Conservation (phyloP, 2,797 vertebrate species). For the Bufotes viridis region DNA sequence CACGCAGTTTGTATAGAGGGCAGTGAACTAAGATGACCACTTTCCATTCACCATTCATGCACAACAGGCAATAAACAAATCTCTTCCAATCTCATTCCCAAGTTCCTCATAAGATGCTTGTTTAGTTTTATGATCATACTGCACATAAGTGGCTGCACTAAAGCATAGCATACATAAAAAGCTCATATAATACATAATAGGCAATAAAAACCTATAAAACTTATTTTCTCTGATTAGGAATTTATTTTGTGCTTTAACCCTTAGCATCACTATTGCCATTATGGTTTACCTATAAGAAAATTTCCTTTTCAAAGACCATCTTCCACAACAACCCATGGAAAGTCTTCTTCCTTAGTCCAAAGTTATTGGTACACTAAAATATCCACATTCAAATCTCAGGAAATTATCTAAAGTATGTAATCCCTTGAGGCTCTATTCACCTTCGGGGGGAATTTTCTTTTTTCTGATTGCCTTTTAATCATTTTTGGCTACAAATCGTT, state of each 20-base stretch:
- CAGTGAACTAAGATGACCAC: conserved; percentile 18
- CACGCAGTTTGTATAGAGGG: conserved; percentile 1
- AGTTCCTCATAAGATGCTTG: conserved; percentile 12
- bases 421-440: no score
- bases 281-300: no score
- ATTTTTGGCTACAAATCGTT: no score
- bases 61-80: conserved; percentile 17
- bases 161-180: not conserved
- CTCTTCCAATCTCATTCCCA: not conserved
- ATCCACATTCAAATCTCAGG: no score
- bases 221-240: not conserved
- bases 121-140: conserved; percentile 18
- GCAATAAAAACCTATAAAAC: conserved; percentile 8
- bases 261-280: not conserved
- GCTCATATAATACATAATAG: not conserved
- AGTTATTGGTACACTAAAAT: no score
- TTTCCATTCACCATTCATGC: conserved; percentile 4
- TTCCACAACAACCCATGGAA: no score
- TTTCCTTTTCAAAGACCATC: no score
- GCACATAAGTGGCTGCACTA: conserved; percentile 10
- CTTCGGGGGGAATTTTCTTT: no score
- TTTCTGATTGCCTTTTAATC: no score
- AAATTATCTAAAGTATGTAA: no score
- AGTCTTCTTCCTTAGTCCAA: no score
- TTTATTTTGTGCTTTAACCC: not conserved